Conservation (phyloP, 1,140 invertebrate species). For the Ylistrum balloti region DNA sequence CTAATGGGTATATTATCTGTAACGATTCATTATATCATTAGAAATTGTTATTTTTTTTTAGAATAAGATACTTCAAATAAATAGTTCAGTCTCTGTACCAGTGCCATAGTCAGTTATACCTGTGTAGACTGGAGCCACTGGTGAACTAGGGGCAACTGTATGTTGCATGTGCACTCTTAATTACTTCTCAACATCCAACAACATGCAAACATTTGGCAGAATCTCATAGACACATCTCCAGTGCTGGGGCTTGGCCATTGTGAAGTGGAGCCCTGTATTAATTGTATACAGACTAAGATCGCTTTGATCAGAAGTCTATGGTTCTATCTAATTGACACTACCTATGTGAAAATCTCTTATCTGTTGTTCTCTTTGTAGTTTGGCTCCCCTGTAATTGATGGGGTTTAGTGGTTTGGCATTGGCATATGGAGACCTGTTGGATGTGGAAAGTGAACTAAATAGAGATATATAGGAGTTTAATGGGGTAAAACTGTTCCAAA, state of each 20-base stretch:
- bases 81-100: too few species aligned
- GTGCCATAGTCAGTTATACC: too few species aligned
- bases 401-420: slow-evolving; percentile 5
- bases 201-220: slow-evolving; percentile 10
- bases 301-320: slow-evolving; percentile 3
- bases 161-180: not conserved
- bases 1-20: too few species aligned
- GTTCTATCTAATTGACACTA: not conserved
- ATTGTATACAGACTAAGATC: not conserved
- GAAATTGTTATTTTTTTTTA: too few species aligned
- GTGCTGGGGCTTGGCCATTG: not conserved
- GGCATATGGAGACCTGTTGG: slow-evolving; percentile 21
- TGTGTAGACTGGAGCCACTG: not conserved
- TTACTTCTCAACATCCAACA: not conserved
- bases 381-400: not conserved
- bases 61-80: too few species aligned
- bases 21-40: too few species aligned
- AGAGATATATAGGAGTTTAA: slow-evolving; percentile 17
- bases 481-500: slow-evolving; percentile 14
- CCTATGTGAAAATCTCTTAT: not conserved
- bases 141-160: not conserved
- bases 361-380: not conserved
- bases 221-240: not conserved
- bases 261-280: not conserved
- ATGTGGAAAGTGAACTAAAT: not conserved